Base-by-base conservation (phyloP, 2,888 invertebrate species). In the Parelbella ahira region DNA sequence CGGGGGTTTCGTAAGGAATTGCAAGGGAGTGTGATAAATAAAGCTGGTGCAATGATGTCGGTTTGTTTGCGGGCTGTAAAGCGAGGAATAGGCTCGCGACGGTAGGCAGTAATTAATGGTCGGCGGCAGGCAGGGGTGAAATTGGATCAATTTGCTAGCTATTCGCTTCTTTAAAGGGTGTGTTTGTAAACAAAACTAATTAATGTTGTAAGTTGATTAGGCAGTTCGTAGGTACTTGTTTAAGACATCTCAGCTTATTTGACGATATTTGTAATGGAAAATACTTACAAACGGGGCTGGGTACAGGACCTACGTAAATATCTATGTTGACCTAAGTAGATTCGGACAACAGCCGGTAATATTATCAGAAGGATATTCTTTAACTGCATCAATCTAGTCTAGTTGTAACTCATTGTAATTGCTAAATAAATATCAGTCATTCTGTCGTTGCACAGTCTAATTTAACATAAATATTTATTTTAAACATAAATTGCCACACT, bases 41-140 rank as follows among this genome's bases (percentile, higher is more conserved):
- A 72, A 73, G 59, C 61, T 60, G 71, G 71, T 68, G 70, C 70
- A 75, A 74, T 79, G 68, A 76, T 77, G 67, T 74, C 68, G 80
- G 81, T 86, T 80, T 84, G 80, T 82, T 84, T 83, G 82, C 63
- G 81, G 83, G 68, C 65, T 74, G 74, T 79, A 79, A 84, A 81
- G 66, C 64, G 67, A 73, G 73, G 58, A 69, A 57, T 56, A 60
- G 68, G 69, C 65, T 66, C 63, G 58, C 60, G 58, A 57, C 58
- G 58, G 67, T 59, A 69, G 67, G 69, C 69, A 74, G 82, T 86
- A 86, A 86, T 87, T 86, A 87, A 86, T 84, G 84, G 72, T 69
- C 67, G 58, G 61, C 57, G 68, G 63, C 61, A 68, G 65, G 63
- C 71, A 62, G 69, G 79, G 80, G 76, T 77, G 75, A 74, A 83